Base-by-base conservation (phyloP, 2,888 invertebrate genomes). In the Cantharis lateralis region DNA sequence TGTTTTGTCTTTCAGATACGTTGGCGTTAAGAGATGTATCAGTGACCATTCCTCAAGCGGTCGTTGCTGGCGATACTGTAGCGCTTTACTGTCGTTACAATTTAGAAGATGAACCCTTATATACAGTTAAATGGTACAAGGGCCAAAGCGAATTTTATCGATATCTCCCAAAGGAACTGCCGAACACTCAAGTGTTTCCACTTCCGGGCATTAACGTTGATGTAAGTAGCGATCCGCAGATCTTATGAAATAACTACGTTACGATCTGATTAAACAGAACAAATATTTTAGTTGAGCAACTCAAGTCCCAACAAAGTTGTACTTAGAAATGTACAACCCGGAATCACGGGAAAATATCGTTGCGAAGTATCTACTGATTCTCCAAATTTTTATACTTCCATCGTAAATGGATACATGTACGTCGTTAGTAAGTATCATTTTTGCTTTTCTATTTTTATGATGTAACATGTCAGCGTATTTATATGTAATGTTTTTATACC, bases 101-200 rank as follows among this genome's bases (percentile, higher is more conserved):
- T 87, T 89, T 95, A 75, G 93, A 93, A 86, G 92, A 92, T 70
- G 94, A 94, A 82, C 91, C 92, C 1, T 88, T 95, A n/a, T 95
- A 95, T 89, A 93, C 94, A 77, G 93, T 95, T 82, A 95, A 95
- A 88, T 95, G 95, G 95, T 95, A 95, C 89, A 91, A 94, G 82
- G 94, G 94, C 9, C 86, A 90, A 13, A 91, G 93, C 80, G 95
- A 95, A 87, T 95, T 95, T 90, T 95, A 93, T 89, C 91, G 95
- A 86, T 95, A 92, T 86, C 92, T 95, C 81, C 95, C 95, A 2
- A 95, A 95, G 86, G 95, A 95, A 86, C 88, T 93, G 81, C 95
- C 95, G 3, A 93, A 93, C 82, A 93, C 93, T 24, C 91, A 92
- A 82, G 93, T 93, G 18, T 95, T 95, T 85, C 92, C 93, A 0